phyloP scores from a whole-genome alignment of 2,797 vertebrate species.

The Streptopelia turtur region DNA sequence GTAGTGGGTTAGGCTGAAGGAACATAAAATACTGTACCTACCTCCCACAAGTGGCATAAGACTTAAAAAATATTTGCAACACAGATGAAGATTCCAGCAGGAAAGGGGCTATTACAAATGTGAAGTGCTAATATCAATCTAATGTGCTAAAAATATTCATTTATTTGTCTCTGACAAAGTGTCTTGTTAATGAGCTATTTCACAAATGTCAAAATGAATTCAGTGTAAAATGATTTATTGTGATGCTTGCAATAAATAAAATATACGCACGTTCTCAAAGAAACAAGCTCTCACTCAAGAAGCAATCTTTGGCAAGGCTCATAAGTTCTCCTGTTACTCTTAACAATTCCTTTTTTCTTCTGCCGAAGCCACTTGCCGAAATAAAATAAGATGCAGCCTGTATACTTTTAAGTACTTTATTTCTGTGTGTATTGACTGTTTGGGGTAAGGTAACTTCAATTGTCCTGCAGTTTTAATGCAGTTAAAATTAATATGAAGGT shows the following conservation, averaged over 20 bases:
- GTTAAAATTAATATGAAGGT: neutral
- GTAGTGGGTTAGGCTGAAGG: neutral
- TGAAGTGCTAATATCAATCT: constrained; percentile 11
- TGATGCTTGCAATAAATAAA: neutral
- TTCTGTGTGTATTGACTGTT: neutral
- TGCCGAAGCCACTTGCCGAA: neutral
- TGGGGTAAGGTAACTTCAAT: neutral
- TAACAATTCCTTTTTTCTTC: neutral
- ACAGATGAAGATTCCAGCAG: neutral
- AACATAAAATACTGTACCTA: neutral
- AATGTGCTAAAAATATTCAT: constrained; percentile 29
- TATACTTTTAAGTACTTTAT: neutral
- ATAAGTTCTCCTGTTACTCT: neutral
- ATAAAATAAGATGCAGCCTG: neutral
- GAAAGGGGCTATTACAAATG: neutral
- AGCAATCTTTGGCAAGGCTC: neutral
- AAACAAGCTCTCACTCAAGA: neutral
- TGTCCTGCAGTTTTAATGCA: neutral
- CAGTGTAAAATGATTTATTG: constrained; percentile 33
- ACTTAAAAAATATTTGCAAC: constrained; percentile 1
- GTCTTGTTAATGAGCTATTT: constrained; percentile 33
- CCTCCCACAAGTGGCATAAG: neutral
- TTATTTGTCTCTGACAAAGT: constrained; percentile 19
- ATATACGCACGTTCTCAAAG: neutral
- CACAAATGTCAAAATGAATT: constrained; percentile 11